Evolutionary conservation across 2,797 vertebrate species (phyloP), one percentile per base, ranked within the genome.

Genomic region (Falco naumanni): DNA sequence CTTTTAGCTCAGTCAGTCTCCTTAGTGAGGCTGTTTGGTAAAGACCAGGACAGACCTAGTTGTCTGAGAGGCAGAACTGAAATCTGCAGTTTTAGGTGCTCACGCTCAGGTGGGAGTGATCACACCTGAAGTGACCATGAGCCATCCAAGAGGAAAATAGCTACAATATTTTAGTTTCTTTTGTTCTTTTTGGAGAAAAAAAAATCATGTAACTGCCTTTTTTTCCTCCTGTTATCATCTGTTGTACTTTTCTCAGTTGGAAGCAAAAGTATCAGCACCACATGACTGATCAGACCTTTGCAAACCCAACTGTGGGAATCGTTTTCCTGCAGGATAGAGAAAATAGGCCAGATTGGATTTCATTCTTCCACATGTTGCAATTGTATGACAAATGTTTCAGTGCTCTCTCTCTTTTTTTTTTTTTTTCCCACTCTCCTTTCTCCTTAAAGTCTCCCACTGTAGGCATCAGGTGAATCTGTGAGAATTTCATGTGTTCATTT

Each of bases 241-340:
- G 26, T 68, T 82, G 17, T 37, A 34, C 20, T 90, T 82, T 82
- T 75, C 34, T 82, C 22, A 14, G 11, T 22, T 75, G 34, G 39
- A 64, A 85, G 71, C 14, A 87, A 61, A 68, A 41, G 14, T 22
- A 29, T 12, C 39, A 76, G 63, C 26, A 43, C 31, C 34, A 28
- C 4, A 2, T 28, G 22, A 13, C 18, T 26, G 68, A 45, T 39
- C 0, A 1, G 13, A 65, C 8, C 9, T 85, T 75, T 39, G 7
- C 61, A 90, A 91, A 13, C 16, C 10, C 57, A 83, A 33, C 48
- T 78, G 59, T 71, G 48, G 48, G 45, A 70, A 85, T 51, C 39
- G 37, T 68, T 79, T 45, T 68, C 41, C 26, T 71, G 80, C 25
- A 79, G 50, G 9, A 47, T 85, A 34, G 47, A 59, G 12, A 66